A percentile compares a stretch with the other conserved stretches of the same genome.
Conservation (phyloP, 2,113 vertebrate genomes). For the Scolopax mira region DNA sequence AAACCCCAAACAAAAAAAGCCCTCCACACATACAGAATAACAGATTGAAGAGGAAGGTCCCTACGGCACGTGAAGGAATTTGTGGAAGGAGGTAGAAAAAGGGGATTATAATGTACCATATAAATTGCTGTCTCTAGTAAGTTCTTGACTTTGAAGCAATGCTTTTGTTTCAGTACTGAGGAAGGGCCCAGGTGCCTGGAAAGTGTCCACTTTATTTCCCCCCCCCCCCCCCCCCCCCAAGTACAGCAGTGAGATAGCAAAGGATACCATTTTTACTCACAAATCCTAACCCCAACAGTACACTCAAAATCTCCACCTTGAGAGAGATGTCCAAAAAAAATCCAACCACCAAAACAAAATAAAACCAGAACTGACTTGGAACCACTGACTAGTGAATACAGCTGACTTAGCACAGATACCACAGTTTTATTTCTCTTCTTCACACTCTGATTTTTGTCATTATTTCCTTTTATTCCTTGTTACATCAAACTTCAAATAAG, state of each 20-base stretch:
- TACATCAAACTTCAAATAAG: neutral
- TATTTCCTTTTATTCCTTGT: neutral
- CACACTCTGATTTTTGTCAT: neutral
- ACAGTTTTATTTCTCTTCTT: neutral
- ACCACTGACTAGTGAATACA: neutral
- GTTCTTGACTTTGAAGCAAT: neutral
- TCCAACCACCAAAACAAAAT: neutral
- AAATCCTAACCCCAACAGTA: neutral
- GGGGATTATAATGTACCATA: neutral
- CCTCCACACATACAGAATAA: neutral
- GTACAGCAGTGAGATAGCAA: neutral
- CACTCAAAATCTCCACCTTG: neutral
- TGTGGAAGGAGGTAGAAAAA: neutral
- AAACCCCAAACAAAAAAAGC: neutral
- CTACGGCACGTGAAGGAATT: neutral
- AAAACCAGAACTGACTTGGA: neutral
- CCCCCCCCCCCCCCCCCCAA: too few relatives aligned
- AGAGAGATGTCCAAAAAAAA: neutral
- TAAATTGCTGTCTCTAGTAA: neutral
- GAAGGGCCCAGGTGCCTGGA: neutral
- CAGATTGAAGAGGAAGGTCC: neutral
- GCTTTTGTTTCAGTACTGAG: neutral
- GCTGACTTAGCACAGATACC: neutral
- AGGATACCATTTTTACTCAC: neutral
- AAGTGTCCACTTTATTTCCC: rapidly evolving